Base-by-base conservation (phyloP, 2,888 invertebrate genomes). In the Heliconius sara region DNA sequence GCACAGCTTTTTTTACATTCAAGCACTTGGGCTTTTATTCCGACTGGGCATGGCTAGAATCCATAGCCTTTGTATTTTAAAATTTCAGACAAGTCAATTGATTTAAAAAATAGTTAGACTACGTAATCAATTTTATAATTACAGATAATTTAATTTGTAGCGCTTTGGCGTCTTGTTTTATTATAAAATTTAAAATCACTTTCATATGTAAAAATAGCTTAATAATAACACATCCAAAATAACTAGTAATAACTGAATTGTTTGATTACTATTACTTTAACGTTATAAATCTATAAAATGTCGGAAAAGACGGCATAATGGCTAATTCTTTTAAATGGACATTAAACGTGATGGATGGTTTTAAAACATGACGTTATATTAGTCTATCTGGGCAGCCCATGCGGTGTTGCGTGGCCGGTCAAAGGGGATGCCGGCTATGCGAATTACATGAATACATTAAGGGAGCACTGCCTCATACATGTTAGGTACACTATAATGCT, bases 381-480 rank as follows among this genome's bases (percentile, higher is more conserved):
- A 94, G 93, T 94, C 91, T 91, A 93, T 94, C 91, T 93, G 90
- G 91, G 90, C 89, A 87, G 92, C 88, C 92, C 89, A 92, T 91
- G 92, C 92, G 93, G 93, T 90, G 93, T 94, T 93, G 95, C 95
- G 95, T 95, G 95, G 95, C 91, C 90, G 93, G 95, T 95, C 95
- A 95, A 95, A 95, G 95, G 94, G 94, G 94, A 95, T 93, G 91
- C 92, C 93, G 92, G 93, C 92, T 92, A 94, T 93, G 94, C 93
- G 95, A 95, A 95, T 95, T 95, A 95, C 95, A 94, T 95, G 95
- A 95, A 95, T 95, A 95, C 93, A 95, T 95, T 95, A 95, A 93
- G 92, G 93, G 91, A 91, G 91, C 88, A 92, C 89, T 90, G 90
- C 92, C 91, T 91, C 91, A 89, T 93, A 92, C 91, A 93, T 91